Percentiles rank a stretch among this genome's conserved stretches.
Evolutionary conservation across 1,140 invertebrate genomes (phyloP).

Genomic region (Drosophila takahashii): DNA sequence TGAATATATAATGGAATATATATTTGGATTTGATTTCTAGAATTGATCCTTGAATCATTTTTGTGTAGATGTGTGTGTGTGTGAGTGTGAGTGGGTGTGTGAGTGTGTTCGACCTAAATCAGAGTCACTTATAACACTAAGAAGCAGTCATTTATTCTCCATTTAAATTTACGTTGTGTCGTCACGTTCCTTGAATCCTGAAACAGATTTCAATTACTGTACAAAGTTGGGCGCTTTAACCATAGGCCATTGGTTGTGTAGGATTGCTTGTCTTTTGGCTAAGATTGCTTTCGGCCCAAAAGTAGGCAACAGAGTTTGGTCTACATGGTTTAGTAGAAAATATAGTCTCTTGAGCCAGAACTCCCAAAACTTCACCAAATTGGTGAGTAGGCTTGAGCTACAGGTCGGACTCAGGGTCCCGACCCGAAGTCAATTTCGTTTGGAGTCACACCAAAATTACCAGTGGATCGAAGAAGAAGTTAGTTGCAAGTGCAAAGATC

Average conservation of each 20-base stretch:
- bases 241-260: slow-evolving; percentile 45
- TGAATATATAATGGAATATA: slow-evolving; percentile 73
- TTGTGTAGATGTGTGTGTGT: slow-evolving; percentile 20
- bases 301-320: no score
- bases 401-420: no score
- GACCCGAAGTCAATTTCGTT: no score
- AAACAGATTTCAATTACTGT: slow-evolving; percentile 82
- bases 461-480: no score
- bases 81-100: slow-evolving; percentile 9
- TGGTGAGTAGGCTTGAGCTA: no score
- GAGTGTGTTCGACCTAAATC: slow-evolving; percentile 73
- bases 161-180: slow-evolving; percentile 82
- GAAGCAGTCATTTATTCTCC: slow-evolving; percentile 83
- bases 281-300: no score
- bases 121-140: slow-evolving; percentile 83
- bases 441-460: no score
- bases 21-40: slow-evolving; percentile 79
- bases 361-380: no score
- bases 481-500: no score
- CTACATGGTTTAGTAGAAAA: no score
- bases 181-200: slow-evolving; percentile 78
- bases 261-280: no score
- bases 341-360: no score
- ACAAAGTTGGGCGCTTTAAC: slow-evolving; percentile 65
- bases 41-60: slow-evolving; percentile 64